Evolutionary conservation across 37 sponge, comb jelly and placozoan genomes (phyloP), one percentile per base, ranked within the genome.

Genomic region (Hexactinellida sp.): DNA sequence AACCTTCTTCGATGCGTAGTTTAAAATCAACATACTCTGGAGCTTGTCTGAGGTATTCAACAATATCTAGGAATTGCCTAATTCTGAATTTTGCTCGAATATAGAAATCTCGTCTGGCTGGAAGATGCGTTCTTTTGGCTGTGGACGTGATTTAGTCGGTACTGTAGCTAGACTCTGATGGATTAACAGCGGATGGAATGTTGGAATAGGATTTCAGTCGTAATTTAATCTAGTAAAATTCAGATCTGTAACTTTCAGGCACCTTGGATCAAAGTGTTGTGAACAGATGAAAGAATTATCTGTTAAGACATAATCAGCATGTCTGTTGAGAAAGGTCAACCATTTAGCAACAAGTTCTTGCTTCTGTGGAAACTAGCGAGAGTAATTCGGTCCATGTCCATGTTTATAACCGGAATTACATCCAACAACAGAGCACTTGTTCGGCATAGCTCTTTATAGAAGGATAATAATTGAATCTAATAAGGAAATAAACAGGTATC

Each of bases 221-320:
- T 63, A 63, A 63, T 63, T 63, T 23, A 63, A 63, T 63, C 76
- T 10, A 63, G 30, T 63, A 63, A 63, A 63, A 32, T 63, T 63
- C 21, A 21, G 76, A 63, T 23, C 16, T 3, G 76, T 63, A 63
- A 63, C 76, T 63, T 63, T 63, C 76, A 63, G 76, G 76, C 13
- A 32, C 19, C 76, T 32, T 32, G 76, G 76, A 7, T 63, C 76
- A 63, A 63, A 63, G 34, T 63, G 76, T 23, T n/a, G 34, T 63
- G 30, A 25, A 63, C 76, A 63, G 34, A 32, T 63, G 13, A 63
- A 63, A 32, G 21, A 63, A 63, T 63, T 63, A 63, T 63, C 21
- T 63, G 76, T 63, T 63, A n/a, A 7, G 3, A 63, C 21, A 63
- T 63, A 63, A 63, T 63, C 34, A 32, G 76, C 25, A 21, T 10